Conservation (phyloP, 2,888 invertebrate species). For the Bimastos eiseni region DNA sequence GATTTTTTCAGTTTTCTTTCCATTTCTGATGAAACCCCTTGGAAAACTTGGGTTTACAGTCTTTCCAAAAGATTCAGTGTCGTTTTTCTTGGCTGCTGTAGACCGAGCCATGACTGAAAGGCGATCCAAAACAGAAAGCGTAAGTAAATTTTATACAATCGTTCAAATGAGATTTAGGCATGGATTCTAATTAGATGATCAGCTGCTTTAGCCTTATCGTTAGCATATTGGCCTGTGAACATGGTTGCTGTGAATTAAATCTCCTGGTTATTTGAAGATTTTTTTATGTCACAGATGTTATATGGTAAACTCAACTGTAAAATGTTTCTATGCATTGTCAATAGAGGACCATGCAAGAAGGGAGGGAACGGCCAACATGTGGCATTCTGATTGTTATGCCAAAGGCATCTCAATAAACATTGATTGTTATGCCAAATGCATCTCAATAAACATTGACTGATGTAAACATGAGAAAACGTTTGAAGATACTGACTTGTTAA, state of each 20-base stretch:
- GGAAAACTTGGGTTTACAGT: slow-evolving; percentile 22
- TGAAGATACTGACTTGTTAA: too few species aligned
- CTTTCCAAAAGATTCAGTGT: slow-evolving; percentile 17
- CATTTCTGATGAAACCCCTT: slow-evolving; percentile 27
- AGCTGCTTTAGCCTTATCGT: background rate
- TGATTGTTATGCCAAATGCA: too few species aligned
- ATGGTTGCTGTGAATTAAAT: background rate
- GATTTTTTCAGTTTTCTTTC: slow-evolving; percentile 33
- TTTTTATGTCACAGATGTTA: background rate
- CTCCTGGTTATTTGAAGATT: background rate
- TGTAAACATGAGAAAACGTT: too few species aligned
- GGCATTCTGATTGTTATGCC: too few species aligned
- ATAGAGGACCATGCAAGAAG: too few species aligned
- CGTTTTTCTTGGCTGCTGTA: slow-evolving; percentile 25
- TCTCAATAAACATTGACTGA: too few species aligned
- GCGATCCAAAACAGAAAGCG: background rate
- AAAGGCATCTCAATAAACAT: too few species aligned
- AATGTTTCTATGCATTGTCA: too few species aligned
- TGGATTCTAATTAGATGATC: background rate
- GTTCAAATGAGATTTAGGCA: background rate
- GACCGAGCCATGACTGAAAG: slow-evolving; percentile 28
- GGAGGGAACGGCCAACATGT: too few species aligned
- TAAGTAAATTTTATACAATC: slow-evolving; percentile 4
- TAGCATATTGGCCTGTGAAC: background rate
- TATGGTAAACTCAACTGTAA: background rate